phyloP scores from a whole-genome alignment of 2,797 vertebrate species.

The Menidia menidia region DNA sequence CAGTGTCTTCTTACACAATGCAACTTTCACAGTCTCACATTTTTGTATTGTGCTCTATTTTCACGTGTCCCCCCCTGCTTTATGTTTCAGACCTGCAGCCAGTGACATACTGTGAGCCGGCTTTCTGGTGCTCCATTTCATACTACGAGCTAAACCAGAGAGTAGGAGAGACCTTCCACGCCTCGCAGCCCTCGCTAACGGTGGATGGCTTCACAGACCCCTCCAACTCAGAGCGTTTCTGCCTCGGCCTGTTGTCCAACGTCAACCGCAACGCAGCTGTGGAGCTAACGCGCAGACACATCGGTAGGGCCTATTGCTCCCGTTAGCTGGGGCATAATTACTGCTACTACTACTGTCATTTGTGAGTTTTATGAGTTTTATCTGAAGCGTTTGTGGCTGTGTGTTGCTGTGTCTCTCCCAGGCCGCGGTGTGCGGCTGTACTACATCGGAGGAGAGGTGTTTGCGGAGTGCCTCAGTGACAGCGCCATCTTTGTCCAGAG shows the following conservation, averaged over 20 bases:
- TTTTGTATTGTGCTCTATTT: conserved; percentile 1
- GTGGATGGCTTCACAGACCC: conserved; percentile 99
- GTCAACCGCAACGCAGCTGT: conserved; percentile 96
- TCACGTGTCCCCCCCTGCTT: not conserved
- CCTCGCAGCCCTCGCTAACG: conserved; percentile 97
- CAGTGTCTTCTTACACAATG: not conserved
- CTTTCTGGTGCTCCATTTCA: conserved; percentile 99
- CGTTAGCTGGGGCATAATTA: conserved; percentile 1
- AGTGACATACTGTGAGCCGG: conserved; percentile 97
- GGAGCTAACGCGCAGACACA: conserved; percentile 94
- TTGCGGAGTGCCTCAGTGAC: conserved; percentile 98
- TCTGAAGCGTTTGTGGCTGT: conserved; percentile 23
- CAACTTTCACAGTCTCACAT: conserved; percentile 2
- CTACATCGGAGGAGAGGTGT: conserved; percentile 98
- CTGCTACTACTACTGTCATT: not conserved
- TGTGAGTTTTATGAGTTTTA: not conserved
- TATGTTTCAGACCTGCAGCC: conserved; percentile 92
- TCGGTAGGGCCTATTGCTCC: conserved; percentile 80
- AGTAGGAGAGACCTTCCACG: conserved; percentile 98
- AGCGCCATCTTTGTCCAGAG: conserved; percentile 99
- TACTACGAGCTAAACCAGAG: conserved; percentile 99
- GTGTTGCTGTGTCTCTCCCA: conserved; percentile 57
- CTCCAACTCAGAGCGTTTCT: conserved; percentile 98
- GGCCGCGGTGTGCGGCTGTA: conserved; percentile 97
- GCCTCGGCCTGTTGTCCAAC: conserved; percentile 95